Evolutionary conservation across 2,888 invertebrate species (phyloP), one percentile per base, ranked within the genome.

Genomic region (Achlya flavicornis): DNA sequence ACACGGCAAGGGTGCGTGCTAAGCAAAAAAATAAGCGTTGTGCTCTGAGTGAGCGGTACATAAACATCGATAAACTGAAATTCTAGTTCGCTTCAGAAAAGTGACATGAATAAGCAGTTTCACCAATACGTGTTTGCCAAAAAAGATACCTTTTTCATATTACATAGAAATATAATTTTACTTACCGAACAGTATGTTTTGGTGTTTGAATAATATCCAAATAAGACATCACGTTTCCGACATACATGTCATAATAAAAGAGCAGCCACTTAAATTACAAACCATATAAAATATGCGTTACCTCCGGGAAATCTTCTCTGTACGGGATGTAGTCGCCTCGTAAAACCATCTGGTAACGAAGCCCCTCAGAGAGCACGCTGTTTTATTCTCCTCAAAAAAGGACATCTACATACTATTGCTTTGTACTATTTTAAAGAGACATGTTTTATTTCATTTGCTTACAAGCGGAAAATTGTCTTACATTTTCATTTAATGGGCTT

Each of bases 1-100:
- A 85, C 91, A 91, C 85, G 84, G 87, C 80, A 84, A 88, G 90
- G 90, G 89, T 90, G 91, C 89, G 90, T 88, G 86, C 80, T 81
- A 82, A 75, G 84, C 83, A 83, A 85, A 91, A 91, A 85, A 84
- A 78, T 71, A 76, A 76, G 76, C 71, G 77, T 75, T 72, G 74
- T 75, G 67, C 64, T 61, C 63, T 61, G 68, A 66, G 66, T 68
- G 75, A 71, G 74, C 69, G 68, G 69, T 78, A 78, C 76, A 76
- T 77, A 78, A 79, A 81, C 77, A 79, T 67, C 67, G 64, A 63
- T 69, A 62, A 61, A 63, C 64, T 63, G 53, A 53, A 8, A 53
- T 53, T 53, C 7, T 53, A 53, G 16, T 53, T 53, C 53, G 19
- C 1, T 53, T 53, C 19, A 19, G 19, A 53, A 53, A 53, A 8